Percentiles rank a stretch among this genome's conserved stretches.
Conservation (phyloP, 1,140 invertebrate species). For the Hirudo medicinalis region DNA sequence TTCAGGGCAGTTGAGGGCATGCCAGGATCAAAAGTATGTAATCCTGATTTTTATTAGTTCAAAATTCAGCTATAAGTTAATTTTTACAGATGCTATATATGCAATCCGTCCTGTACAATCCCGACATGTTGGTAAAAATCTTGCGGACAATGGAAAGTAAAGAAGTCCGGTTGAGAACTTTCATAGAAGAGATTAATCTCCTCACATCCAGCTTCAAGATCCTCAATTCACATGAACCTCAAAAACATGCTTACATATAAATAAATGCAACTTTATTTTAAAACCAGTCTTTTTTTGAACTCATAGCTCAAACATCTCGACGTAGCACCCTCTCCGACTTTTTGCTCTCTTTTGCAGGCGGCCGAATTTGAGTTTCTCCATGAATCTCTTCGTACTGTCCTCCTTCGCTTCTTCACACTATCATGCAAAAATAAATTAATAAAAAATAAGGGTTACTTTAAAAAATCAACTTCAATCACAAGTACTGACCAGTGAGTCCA, state of each 20-base stretch:
- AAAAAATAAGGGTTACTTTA: too few relatives aligned
- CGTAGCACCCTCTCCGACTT: background rate
- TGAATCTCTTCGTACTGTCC: too few relatives aligned
- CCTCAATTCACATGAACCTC: background rate
- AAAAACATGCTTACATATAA: background rate
- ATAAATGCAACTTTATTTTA: background rate
- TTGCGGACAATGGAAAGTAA: background rate
- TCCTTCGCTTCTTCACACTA: too few relatives aligned
- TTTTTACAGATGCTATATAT: background rate
- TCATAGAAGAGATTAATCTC: background rate
- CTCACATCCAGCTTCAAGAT: background rate
- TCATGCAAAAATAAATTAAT: too few relatives aligned
- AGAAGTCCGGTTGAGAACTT: background rate
- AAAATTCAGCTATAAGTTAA: background rate
- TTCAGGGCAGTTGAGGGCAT: background rate
- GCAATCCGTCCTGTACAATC: background rate
- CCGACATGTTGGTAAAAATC: background rate
- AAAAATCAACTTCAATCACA: too few relatives aligned
- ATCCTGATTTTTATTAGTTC: background rate
- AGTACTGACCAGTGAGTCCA: too few relatives aligned
- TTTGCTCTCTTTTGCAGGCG: too few relatives aligned
- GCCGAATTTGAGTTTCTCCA: too few relatives aligned
- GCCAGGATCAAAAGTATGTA: background rate
- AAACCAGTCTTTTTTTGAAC: background rate
- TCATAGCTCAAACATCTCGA: background rate